A percentile compares a stretch with the other conserved stretches of the same genome.
Evolutionary conservation across 1,140 invertebrate genomes (phyloP).

Genomic region (Eupeodes corollae): DNA sequence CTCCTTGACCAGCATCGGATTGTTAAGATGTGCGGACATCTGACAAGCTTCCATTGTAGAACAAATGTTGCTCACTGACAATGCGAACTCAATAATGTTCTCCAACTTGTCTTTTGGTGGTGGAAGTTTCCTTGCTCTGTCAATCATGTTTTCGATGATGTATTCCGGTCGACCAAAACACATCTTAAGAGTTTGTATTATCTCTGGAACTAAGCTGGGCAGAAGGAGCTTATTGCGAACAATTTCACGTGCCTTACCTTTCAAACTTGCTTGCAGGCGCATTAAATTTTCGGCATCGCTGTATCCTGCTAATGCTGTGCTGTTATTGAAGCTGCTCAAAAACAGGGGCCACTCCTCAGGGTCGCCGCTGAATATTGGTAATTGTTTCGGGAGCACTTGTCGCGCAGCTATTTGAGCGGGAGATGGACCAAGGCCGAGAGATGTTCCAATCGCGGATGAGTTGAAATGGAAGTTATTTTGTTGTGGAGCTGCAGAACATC

Average conservation of each 20-base stretch:
- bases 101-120: slow-evolving; percentile 1
- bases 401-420: slow-evolving; percentile 1
- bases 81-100: neutral
- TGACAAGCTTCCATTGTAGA: neutral
- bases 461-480: neutral
- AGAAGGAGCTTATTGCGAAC: neutral
- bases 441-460: neutral
- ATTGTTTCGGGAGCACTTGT: neutral
- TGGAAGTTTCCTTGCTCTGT: neutral
- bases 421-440: neutral
- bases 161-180: slow-evolving; percentile 1
- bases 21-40: neutral
- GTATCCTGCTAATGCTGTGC: neutral
- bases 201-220: slow-evolving; percentile 1
- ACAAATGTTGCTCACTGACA: neutral
- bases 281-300: slow-evolving; percentile 1
- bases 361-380: slow-evolving; percentile 3
- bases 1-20: neutral
- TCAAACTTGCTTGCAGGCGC: neutral
- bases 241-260: neutral
- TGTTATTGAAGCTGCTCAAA: slow-evolving; percentile 2
- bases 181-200: slow-evolving; percentile 4
- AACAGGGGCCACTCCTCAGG: slow-evolving; percentile 5
- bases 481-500: no score
- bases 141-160: neutral